A percentile compares a stretch with the other conserved stretches of the same genome.
These are phyloP conservation scores for Eonycteris spelaea DNA, from an alignment of 2,113 vertebrate genomes.

Conservation along the genomic window DNA sequence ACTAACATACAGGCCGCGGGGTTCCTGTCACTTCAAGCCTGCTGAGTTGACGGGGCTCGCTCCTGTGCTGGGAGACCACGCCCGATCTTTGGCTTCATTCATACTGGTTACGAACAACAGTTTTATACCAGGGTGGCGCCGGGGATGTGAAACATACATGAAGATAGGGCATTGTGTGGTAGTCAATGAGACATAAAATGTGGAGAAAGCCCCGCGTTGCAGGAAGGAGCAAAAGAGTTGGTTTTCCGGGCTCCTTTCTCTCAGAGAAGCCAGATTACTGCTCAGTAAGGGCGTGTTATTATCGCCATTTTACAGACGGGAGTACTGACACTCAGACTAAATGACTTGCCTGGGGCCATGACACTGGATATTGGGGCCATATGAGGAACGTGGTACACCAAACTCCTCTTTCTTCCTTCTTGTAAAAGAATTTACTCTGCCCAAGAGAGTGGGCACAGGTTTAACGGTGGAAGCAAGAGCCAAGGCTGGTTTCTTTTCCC, in stretches of 20 bases:
- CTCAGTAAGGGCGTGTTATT: neutral
- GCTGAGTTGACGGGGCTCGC: neutral
- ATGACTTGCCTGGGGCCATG: neutral
- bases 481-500: neutral
- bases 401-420: neutral
- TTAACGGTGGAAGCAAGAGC: neutral
- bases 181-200: neutral
- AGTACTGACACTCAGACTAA: neutral
- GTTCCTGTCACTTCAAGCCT: neutral
- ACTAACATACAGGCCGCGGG: rapidly evolving
- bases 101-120: neutral
- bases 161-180: neutral
- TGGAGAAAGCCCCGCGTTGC: neutral
- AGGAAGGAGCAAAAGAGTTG: neutral
- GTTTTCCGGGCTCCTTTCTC: neutral
- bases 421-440: neutral
- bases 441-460: neutral
- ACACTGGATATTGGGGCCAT: neutral
- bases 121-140: neutral
- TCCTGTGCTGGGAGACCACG: neutral
- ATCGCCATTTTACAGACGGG: neutral
- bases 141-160: neutral
- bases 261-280: neutral
- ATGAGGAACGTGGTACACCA: neutral
- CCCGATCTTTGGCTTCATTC: neutral